A percentile compares a stretch with the other conserved stretches of the same genome.
Evolutionary conservation across 2,888 invertebrate species (phyloP).

Genomic region (Archips xylosteana): DNA sequence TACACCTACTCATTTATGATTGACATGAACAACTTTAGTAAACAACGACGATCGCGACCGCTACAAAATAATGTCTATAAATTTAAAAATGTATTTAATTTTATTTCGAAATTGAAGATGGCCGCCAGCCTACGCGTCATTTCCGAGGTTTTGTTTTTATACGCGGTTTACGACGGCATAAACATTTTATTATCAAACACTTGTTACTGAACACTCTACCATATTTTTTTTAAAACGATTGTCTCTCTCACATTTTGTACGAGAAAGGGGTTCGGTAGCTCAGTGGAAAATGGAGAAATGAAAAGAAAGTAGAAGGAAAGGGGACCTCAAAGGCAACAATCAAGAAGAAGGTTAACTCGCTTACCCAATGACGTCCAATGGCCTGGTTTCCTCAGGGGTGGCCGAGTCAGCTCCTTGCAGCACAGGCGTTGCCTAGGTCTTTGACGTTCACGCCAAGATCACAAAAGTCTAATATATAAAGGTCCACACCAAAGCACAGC

Average conservation of each 20-base stretch:
- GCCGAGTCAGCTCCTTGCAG: too few relatives aligned
- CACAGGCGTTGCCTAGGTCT: too few relatives aligned
- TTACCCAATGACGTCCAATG: too few relatives aligned
- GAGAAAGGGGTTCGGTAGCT: too few relatives aligned
- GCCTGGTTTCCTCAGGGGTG: too few relatives aligned
- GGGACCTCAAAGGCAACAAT: too few relatives aligned
- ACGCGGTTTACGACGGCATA: constrained; percentile 46
- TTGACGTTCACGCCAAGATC: too few relatives aligned
- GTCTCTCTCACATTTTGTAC: background rate
- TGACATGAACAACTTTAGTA: background rate
- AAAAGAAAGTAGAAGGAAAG: too few relatives aligned
- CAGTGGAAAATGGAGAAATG: too few relatives aligned
- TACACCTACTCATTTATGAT: constrained; percentile 4
- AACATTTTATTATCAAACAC: constrained; percentile 45
- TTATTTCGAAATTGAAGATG: constrained; percentile 61
- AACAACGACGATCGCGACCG: background rate
- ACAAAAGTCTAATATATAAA: too few relatives aligned
- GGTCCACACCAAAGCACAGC: too few relatives aligned
- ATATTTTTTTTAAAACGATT: background rate
- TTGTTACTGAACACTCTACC: constrained; percentile 21
- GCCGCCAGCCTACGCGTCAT: constrained; percentile 62
- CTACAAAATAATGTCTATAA: constrained; percentile 50
- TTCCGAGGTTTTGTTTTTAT: constrained; percentile 50
- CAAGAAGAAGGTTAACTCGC: too few relatives aligned
- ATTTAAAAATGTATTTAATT: constrained; percentile 59